Evolutionary conservation across 2,113 vertebrate species (phyloP), one percentile per base, ranked within the genome.

Genomic region (Rhinogobius similis): DNA sequence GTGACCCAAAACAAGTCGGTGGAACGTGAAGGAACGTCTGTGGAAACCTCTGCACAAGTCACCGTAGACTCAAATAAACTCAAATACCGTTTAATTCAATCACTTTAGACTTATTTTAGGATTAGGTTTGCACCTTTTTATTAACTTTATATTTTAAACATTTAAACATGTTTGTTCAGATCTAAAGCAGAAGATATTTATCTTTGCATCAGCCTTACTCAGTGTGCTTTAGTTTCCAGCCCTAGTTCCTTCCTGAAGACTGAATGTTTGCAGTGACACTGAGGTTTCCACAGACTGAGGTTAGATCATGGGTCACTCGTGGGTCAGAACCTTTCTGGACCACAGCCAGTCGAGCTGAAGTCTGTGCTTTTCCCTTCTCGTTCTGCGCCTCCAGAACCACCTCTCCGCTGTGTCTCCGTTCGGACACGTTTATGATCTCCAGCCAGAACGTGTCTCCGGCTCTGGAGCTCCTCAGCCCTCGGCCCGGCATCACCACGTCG

Each of bases 401-500:
- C 32, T 95, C 90, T 91, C 97, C 96, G 94, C 98, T 91, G 75
- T 97, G 95, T 67, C 89, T 93, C 67, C 94, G 92, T 79, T 84
- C 84, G 0, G 83, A 79, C 59, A 90, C 91, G 82, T 90, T 87
- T 84, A 79, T 62, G 77, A 98, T 96, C 82, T 90, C 73, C 86
- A 99, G 82, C 2, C 84, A 94, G 73, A 95, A 94, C 0, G 58
- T 93, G 76, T 96, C 90, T 38, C 88, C 67, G 68, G 96, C 92
- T 89, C 92, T 92, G 9, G 91, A 95, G 94, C 95, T 96, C 94
- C 94, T 96, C 94, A 97, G 96, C 94, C 95, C 94, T 89, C 87
- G 82, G 65, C 94, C 95, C 94, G 95, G 94, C 92, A 87, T 83
- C 24, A 97, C 85, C 82, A 92, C 75, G 84, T 93, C 90, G 61